These are phyloP conservation scores for Opisthocomus hoazin DNA, from an alignment of 2,113 vertebrate genomes.

Conservation along the genomic window DNA sequence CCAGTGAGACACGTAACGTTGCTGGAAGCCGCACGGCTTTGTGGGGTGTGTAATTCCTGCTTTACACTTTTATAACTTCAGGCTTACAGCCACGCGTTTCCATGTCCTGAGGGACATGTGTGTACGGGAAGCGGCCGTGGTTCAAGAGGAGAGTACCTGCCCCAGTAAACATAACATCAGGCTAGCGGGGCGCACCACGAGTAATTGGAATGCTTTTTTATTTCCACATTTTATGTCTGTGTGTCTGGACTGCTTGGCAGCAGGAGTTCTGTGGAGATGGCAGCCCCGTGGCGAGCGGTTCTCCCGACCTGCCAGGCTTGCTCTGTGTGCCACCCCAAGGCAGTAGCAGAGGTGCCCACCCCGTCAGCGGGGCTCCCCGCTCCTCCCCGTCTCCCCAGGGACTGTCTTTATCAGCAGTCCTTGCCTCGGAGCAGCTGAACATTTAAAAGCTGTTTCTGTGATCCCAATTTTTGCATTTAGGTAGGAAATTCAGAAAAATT, in stretches of 20 bases:
- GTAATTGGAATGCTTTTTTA: rapidly evolving
- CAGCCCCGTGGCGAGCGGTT: rapidly evolving
- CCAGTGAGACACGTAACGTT: rapidly evolving
- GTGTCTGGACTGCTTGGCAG: background rate
- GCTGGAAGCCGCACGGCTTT: background rate
- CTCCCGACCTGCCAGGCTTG: too few species aligned
- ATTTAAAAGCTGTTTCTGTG: background rate
- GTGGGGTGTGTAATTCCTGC: background rate
- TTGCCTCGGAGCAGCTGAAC: too few species aligned
- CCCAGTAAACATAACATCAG: background rate
- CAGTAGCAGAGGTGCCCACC: background rate
- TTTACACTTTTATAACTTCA: background rate
- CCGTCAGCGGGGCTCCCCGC: background rate
- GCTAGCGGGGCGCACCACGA: rapidly evolving
- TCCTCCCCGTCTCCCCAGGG: rapidly evolving
- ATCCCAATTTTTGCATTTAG: too few species aligned
- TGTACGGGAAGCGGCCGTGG: background rate
- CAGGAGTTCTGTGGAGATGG: rapidly evolving
- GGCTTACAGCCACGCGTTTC: background rate
- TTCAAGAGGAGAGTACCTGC: background rate
- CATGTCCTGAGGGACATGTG: background rate
- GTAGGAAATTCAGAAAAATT: background rate
- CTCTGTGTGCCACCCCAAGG: background rate
- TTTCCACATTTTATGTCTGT: rapidly evolving
- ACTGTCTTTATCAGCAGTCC: background rate